Evolutionary conservation across 2,797 vertebrate species (phyloP).

Genomic region (Brachyrhaphis roseni): DNA sequence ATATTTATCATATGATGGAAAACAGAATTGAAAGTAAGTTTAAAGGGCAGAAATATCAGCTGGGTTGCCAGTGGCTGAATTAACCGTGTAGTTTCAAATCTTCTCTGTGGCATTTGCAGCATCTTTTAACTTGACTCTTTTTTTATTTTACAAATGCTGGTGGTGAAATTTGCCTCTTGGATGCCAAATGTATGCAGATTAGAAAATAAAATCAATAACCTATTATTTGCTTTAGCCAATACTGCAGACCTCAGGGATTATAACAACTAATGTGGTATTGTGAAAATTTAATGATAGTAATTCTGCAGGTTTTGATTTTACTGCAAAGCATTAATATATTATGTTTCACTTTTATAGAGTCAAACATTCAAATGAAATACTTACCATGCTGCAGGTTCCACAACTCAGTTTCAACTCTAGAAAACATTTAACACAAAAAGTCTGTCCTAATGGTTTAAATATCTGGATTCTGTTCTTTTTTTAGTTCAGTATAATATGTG

Average conservation of each 20-base stretch:
- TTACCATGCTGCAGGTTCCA: not conserved
- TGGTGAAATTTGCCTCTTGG: not conserved
- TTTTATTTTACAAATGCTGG: not conserved
- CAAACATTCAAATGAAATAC: not conserved
- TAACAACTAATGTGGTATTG: not conserved
- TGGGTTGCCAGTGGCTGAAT: not conserved
- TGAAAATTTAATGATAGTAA: not conserved
- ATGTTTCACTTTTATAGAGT: not conserved
- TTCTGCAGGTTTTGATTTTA: not conserved
- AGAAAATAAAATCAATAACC: not conserved
- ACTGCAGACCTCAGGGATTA: not conserved
- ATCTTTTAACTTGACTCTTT: not conserved
- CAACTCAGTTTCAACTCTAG: not conserved
- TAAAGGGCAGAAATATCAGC: not conserved
- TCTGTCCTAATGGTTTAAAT: not conserved
- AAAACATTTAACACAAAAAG: not conserved
- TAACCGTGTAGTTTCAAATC: not conserved
- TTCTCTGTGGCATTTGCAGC: not conserved
- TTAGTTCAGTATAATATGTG: not conserved
- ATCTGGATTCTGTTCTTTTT: not conserved
- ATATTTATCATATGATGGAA: not conserved
- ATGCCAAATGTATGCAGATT: not conserved
- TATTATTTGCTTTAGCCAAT: not conserved
- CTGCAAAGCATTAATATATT: not conserved
- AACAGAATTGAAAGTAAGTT: constrained; percentile 2